Conservation (phyloP, 2,797 vertebrate species). For the Lepus oiostolus region DNA sequence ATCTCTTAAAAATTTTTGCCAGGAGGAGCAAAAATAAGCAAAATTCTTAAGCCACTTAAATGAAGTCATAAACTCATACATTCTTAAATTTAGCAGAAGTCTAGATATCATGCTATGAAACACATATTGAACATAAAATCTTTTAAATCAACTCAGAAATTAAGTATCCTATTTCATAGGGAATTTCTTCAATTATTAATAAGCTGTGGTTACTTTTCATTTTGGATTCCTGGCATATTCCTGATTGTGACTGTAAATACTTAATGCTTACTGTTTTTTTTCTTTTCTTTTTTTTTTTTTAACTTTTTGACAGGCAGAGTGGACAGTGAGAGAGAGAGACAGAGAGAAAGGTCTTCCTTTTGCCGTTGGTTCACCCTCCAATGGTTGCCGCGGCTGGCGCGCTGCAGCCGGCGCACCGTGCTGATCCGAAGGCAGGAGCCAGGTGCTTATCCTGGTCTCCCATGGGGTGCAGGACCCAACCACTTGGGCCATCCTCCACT, state of each 20-base stretch:
- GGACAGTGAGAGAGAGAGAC: too few species aligned
- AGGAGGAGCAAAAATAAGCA: constrained; percentile 35
- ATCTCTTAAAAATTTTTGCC: not conserved
- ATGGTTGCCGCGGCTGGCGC: too few species aligned
- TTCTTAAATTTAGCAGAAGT: constrained; percentile 35
- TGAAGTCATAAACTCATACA: not conserved
- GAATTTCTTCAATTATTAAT: constrained; percentile 58
- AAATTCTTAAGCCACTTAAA: not conserved
- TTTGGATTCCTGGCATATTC: constrained; percentile 38
- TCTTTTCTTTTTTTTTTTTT: too few species aligned
- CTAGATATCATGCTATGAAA: constrained; percentile 19
- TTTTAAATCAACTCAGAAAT: constrained; percentile 56
- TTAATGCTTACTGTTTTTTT: not conserved
- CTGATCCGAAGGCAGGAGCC: too few species aligned
- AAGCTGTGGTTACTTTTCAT: constrained; percentile 26
- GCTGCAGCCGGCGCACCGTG: too few species aligned
- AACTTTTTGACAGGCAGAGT: too few species aligned
- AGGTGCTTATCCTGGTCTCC: too few species aligned
- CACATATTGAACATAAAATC: not conserved
- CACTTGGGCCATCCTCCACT: too few species aligned
- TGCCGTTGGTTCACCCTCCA: too few species aligned
- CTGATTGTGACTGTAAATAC: constrained; percentile 25
- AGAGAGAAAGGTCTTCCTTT: too few species aligned
- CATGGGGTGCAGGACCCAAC: too few species aligned
- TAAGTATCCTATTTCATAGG: not conserved